Evolutionary conservation across 2,113 vertebrate species (phyloP), one percentile per base, ranked within the genome.

Genomic region (Cyanoramphus novaezelandiae): DNA sequence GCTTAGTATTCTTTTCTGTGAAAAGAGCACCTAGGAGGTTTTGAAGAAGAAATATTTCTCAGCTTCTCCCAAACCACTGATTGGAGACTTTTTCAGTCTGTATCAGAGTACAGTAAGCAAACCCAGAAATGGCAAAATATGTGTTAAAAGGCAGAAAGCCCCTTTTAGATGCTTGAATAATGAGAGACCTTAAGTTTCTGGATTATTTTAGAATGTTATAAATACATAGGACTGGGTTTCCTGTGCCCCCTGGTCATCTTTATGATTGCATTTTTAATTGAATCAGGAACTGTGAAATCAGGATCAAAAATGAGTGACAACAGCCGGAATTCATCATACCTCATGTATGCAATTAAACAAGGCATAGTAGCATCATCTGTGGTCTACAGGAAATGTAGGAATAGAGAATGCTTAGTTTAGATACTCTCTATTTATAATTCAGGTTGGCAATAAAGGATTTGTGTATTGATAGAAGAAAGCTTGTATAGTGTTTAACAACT

Each of bases 181-280:
- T 49, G 46, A 85, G 64, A 55, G 27, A 43, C 13, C 28, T 15
- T 6, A 27, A 25, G 7, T 28, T 79, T 64, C 21, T 53, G 35
- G 7, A 13, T 41, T 53, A 17, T 29, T 82, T n/a, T 39, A 60
- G 44, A 46, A 44, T 7, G 9, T 49, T 67, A 29, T 3, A n/a
- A 75, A 60, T 62, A 72, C 11, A 10, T 37, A 47, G 28, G 20
- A 70, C 33, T 57, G n/a, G 31, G 6, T 75, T 39, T 92, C 18
- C 39, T 0, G 0, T 59, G 35, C 19, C 23, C 25, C 5, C 0
- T 1, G 1, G 13, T 49, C 13, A 14, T 37, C 25, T 71, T 46
- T 53, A 12, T 13, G 21, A 15, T 85, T 60, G 52, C 12, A 4
- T 29, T 67, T 20, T 44, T 93, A 60, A 76, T 69, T 70, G 43